Evolutionary conservation across 1,140 invertebrate genomes (phyloP), one percentile per base, ranked within the genome.

Genomic region (Dendroctonus valens): DNA sequence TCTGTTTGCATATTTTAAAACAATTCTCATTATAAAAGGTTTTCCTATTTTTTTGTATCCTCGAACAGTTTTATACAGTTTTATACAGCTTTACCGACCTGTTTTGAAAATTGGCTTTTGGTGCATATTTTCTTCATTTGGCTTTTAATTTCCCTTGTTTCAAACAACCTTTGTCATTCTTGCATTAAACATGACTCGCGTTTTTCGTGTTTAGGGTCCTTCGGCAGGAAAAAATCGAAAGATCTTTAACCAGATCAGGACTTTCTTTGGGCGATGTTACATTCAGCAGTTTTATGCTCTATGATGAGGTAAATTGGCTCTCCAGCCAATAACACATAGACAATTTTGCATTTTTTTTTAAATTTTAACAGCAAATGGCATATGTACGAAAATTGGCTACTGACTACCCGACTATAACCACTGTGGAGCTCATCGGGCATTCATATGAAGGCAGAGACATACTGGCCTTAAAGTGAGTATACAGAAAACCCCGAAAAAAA

Each of bases 371-470:
- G 82, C 83, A 84, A 41, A 74, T 77, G 48, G 60, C 60, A 7
- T 84, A 82, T 70, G 62, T 85, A 11, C 68, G 76, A 15, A 60
- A 72, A 6, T 26, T 85, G 9, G 78, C 79, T 6, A 70, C 65
- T 8, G 74, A 76, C 41, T 76, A 84, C 65, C 76, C 82, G 3
- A 69, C 81, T 9, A 60, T 83, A n/a, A 80, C 82, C 6, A 75
- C 71, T 4, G 50, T 84, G 1, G 73, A 83, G 46, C 72, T 67
- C 3, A 76, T 89, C 51, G 87, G 87, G 3, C 79, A 81, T 54
- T 84, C 84, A 7, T 82, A 79, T 85, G 89, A 79, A 86, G 82
- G 62, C 53, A 84, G 61, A 70, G 81, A 41, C 69, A 78, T 72
- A 15, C 40, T 50, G 5, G n/a, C 69, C 7, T 39, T 75, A 37